Base-by-base conservation (phyloP, 2,888 invertebrate species). In the Drosophila mayaguana region DNA sequence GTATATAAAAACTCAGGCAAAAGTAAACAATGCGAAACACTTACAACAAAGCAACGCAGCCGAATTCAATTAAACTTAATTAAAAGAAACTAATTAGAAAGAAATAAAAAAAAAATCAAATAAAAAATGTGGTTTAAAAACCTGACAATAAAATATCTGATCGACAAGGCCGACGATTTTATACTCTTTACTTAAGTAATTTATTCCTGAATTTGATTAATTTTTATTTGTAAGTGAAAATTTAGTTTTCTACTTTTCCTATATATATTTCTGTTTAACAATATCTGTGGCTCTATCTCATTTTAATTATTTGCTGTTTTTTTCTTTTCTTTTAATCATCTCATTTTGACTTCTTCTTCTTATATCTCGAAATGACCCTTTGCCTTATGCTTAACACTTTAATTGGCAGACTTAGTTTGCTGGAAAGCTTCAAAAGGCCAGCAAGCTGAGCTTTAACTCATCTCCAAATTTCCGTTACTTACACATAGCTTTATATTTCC, bases 1-100 rank as follows among this genome's bases (percentile, higher is more conserved):
- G 2, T 25, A 7, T 20, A 28, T 28, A 63, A 9, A 64, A n/a
- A 36, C 14, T 12, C 34, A 25, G 20, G 48, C n/a, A 43, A 22
- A 53, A 32, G 42, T 46, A 53, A 56, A 53, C 59, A 56, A 55
- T 38, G 28, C 45, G n/a, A 50, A 53, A 53, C 38, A 46, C 32
- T 68, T 61, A 53, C 56, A 67, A 53, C 60, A 67, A 46, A 59
- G 43, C 46, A 36, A 38, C 54, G 53, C 56, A 50, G 54, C 54
- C 68, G 9, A 81, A 67, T 74, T 83, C 72, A 69, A 75, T 81
- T 74, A 65, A 78, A 65, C 51, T 70, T 62, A 59, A 72, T 67
- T 65, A 63, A 78, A 69, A 57, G 65, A 73, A 72, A 80, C 64
- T 64, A 65, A 78, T 63, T 71, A 68, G 63, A 55, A 62, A 38